Evolutionary conservation across 2,113 vertebrate species (phyloP), one percentile per base, ranked within the genome.

Genomic region (Coturnix japonica): DNA sequence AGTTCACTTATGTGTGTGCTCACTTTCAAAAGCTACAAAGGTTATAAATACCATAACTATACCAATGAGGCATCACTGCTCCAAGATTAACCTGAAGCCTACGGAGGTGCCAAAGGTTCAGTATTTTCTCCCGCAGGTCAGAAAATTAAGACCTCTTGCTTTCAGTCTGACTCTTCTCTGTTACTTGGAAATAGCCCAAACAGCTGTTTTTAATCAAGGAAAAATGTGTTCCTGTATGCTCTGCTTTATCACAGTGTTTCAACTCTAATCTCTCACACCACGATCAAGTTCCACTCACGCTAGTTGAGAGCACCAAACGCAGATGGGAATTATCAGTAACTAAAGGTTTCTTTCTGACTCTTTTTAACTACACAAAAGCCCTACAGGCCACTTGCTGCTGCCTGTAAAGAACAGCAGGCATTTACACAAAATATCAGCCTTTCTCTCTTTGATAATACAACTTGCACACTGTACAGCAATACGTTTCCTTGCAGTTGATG

Each of bases 331-430:
- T 73, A 39, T 44, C 49, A 54, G 20, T 4, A 35, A 43, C 25
- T 76, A 47, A 76, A 75, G 7, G 37, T 76, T 74, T 66, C 33
- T 43, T 71, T 54, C 37, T n/a, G 35, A 33, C 35, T 78, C 28
- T 37, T 18, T 72, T 21, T 44, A 49, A 20, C 17, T 74, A 23
- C 25, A 35, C 43, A 22, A 59, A 89, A 60, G 3, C 18, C 13
- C 15, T n/a, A 44, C 53, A 78, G 54, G 88, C 92, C 92, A 91
- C 37, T 76, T 90, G 57, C 85, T 90, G 90, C 74, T 53, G 53
- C 7, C 23, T 37, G 35, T 14, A 25, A 33, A 30, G 77, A 93
- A 81, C 39, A 88, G 53, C 92, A 91, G 20, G 23, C 0, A 2
- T 12, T 21, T 67, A 30, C 21, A 77, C 51, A 78, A 87, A 73